Conservation (phyloP, 2,113 vertebrate genomes). For the Anseranas semipalmata region DNA sequence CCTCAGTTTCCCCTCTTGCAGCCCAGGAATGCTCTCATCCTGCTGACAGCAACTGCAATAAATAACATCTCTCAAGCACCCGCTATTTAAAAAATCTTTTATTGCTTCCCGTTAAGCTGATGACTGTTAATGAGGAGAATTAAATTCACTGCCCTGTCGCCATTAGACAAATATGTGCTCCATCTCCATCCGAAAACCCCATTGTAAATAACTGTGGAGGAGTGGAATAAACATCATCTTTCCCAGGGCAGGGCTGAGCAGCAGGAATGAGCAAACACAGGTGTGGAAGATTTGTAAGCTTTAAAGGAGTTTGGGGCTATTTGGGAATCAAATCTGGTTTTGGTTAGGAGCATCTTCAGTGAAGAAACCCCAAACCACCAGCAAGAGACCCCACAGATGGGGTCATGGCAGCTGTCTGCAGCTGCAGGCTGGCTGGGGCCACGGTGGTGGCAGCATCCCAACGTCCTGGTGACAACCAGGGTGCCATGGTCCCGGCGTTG, state of each 20-base stretch:
- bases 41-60: not conserved
- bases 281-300: conserved; percentile 52
- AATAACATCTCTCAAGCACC: conserved; percentile 11
- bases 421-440: conserved; percentile 25
- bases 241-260: conserved; percentile 3
- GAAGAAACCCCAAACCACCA: not conserved
- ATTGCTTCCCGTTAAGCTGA: conserved; percentile 50
- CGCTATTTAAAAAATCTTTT: conserved; percentile 21
- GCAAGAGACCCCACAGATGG: not conserved
- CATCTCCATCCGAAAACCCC: conserved; percentile 41
- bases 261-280: conserved; percentile 62
- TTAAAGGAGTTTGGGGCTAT: conserved; percentile 51
- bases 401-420: conserved; percentile 19
- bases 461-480: not conserved
- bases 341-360: conserved; percentile 46
- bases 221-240: conserved; percentile 24
- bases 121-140: conserved; percentile 56
- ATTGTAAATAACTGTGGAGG: conserved; percentile 39
- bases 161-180: conserved; percentile 42
- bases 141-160: conserved; percentile 6
- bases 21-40: not conserved
- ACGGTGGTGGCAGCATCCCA: not conserved
- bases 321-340: conserved; percentile 62
- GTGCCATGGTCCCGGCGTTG: not conserved
- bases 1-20: conserved; percentile 53